Evolutionary conservation across 2,113 vertebrate genomes (phyloP), one percentile per base, ranked within the genome.

Genomic region (Cardinalis cardinalis): DNA sequence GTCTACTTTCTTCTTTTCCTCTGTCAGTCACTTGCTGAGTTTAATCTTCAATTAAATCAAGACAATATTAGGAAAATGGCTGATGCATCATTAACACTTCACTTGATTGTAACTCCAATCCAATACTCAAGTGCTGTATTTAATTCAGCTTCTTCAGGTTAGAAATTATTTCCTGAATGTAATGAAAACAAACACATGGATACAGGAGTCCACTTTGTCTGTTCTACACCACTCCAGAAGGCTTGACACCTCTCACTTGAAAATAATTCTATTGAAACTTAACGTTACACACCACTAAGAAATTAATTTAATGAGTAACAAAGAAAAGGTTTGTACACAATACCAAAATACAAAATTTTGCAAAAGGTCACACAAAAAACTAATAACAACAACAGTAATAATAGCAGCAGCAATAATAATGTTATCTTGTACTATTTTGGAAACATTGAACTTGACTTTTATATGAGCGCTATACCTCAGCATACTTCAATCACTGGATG

Each of bases 301-400:
- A 76, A 79, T 10, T 6, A 20, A 87, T 60, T 65, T 56, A 71
- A 61, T 1, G 0, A 73, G 15, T 14, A 64, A 69, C 0, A 0
- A 12, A n/a, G 51, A 44, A 70, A 82, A 53, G 38, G 25, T 19
- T 53, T 31, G 24, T 6, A 81, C 10, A 51, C 18, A 55, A 66
- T 6, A 75, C 4, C 44, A 65, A 92, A 84, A 28, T 10, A 76
- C 0, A 20, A 61, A 81, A 14, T 64, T 92, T 60, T 64, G 48
- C 52, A 84, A 52, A 91, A 77, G 38, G 23, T 63, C n/a, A 72
- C 41, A 34, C 7, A 66, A 49, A 66, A 56, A 55, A 3, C 6
- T 21, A 68, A 7, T 32, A 56, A n/a, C 4, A 53, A 18, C 2
- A 83, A 4, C 2, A 56, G 34, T 26, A 36, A 36, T 36, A 59